These are phyloP conservation scores for Sebastes itinus DNA, from an alignment of 2,797 vertebrate species.

Conservation along the genomic window DNA sequence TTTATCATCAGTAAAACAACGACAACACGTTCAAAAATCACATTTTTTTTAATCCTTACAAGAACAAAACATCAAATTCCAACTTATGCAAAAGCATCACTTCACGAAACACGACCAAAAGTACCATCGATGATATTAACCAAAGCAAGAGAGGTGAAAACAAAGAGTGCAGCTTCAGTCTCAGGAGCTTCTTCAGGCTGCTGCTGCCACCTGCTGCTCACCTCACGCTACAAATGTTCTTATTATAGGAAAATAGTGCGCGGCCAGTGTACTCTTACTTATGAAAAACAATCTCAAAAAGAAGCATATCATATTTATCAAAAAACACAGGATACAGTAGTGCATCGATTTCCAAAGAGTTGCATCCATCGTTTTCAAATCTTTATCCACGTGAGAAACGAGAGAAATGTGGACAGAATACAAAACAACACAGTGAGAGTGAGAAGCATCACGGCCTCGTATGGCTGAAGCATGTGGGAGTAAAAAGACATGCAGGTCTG, in stretches of 20 bases:
- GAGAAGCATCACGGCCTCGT: constrained; percentile 1
- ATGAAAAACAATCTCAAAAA: constrained; percentile 66
- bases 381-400: constrained; percentile 34
- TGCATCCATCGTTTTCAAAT: constrained; percentile 40
- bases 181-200: not conserved
- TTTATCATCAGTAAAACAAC: not conserved
- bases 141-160: constrained; percentile 28
- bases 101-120: constrained; percentile 78
- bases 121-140: constrained; percentile 52
- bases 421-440: constrained; percentile 61
- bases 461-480: constrained; percentile 45
- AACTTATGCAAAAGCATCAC: constrained; percentile 77
- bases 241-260: constrained; percentile 76
- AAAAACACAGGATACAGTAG: constrained; percentile 64
- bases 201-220: constrained; percentile 57
- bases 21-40: constrained; percentile 60
- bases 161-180: constrained; percentile 46
- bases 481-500: constrained; percentile 69
- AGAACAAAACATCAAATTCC: constrained; percentile 75
- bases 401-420: constrained; percentile 13
- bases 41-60: constrained; percentile 74
- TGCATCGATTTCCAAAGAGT: constrained; percentile 50
- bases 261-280: constrained; percentile 64
- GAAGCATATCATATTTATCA: constrained; percentile 63
- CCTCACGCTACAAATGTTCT: not conserved